Conservation (phyloP, 2,113 vertebrate genomes). For the Catharus minimus region DNA sequence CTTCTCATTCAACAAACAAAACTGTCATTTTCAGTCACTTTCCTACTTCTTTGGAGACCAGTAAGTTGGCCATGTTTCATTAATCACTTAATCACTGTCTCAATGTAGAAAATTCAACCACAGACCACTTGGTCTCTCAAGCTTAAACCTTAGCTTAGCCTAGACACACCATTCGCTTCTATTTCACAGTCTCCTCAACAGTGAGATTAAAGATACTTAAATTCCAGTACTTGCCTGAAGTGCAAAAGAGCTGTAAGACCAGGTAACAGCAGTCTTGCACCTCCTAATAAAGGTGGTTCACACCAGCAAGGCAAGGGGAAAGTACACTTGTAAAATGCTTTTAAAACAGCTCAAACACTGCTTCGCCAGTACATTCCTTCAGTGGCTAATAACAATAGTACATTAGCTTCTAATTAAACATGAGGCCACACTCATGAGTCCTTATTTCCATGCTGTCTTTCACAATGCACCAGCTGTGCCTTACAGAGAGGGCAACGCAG, state of each 20-base stretch:
- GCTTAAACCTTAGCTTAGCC: not conserved
- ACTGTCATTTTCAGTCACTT: not conserved
- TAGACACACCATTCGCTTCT: not conserved
- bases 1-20: not conserved
- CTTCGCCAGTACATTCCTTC: slow-evolving; percentile 14
- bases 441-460: slow-evolving; percentile 33
- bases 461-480: slow-evolving; percentile 8
- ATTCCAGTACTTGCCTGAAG: not conserved
- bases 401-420: slow-evolving; percentile 61
- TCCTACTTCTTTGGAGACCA: not conserved
- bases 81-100: not conserved
- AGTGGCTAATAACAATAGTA: slow-evolving; percentile 29
- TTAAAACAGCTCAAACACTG: slow-evolving; percentile 13
- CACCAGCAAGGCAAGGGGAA: slow-evolving; percentile 15
- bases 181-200: not conserved
- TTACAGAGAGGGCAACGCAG: not conserved
- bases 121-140: not conserved
- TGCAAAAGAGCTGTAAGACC: not conserved
- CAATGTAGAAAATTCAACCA: not conserved
- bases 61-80: not conserved
- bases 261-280: not conserved
- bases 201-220: not conserved
- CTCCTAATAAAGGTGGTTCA: not conserved
- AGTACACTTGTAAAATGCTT: slow-evolving; percentile 29
- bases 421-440: slow-evolving; percentile 38